Base-by-base conservation (phyloP, 2,888 invertebrate species). In the Euplexia lucipara region DNA sequence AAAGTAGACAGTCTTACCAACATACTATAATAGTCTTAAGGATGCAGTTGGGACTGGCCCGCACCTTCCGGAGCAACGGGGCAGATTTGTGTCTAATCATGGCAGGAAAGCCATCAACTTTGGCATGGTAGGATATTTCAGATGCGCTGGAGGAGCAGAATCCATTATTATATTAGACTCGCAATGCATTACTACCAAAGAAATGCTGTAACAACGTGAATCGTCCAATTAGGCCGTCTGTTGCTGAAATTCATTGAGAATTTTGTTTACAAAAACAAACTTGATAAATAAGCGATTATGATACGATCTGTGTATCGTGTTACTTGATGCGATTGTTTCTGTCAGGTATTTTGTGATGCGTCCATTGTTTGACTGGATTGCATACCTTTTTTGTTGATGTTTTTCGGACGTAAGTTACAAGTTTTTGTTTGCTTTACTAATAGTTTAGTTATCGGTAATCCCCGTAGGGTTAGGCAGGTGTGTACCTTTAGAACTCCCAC, bases 281-380 rank as follows among this genome's bases (percentile, higher is more conserved):
- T 59, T 56, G 56, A 56, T 70, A 53, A 78, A 58, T 73, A 78
- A 69, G 45, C 75, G 58, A 61, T 68, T 73, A 73, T 64, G 53
- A 68, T 68, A 65, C 41, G 16, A 53, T 49, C 37, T 60, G 53
- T 45, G 44, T 34, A 52, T 20, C 44, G 26, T 70, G 58, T 45
- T 60, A 57, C 26, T 57, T 26, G 32, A 52, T 34, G 20, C 47
- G 26, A 69, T 69, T 69, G 12, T 63, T 53, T 53, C 20, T 54
- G 49, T 44, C 53, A 45, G 57, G 51, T 53, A 72, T 48, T 59
- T 54, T 45, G 26, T 39, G 18, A 63, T 44, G 47, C 20, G 22
- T 47, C 41, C 1, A 49, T 51, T 54, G 20, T 51, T 49, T 14
- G 10, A 51, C 32, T 16, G 5, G 22, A 45, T 8, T 16, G 1